These are phyloP conservation scores for Condylostylus longicornis DNA, from an alignment of 1,140 invertebrate genomes.

Conservation along the genomic window DNA sequence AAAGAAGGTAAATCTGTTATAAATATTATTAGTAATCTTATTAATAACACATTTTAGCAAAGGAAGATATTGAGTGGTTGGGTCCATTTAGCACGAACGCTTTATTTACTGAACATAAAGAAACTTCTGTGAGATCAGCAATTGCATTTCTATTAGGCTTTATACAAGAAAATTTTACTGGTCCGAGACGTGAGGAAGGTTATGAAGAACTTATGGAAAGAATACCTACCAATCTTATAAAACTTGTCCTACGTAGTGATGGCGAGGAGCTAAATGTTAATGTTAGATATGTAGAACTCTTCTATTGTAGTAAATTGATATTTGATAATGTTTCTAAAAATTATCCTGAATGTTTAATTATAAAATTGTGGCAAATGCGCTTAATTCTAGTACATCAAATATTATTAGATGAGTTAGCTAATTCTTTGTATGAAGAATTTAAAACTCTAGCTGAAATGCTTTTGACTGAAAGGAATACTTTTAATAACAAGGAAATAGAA, in stretches of 20 bases:
- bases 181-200: constrained; percentile 36
- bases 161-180: constrained; percentile 67
- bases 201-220: constrained; percentile 11
- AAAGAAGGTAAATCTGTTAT: neutral
- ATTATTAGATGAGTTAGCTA: constrained; percentile 54
- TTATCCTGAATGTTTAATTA: constrained; percentile 24
- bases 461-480: constrained; percentile 29
- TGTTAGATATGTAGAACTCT: constrained; percentile 43
- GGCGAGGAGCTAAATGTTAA: constrained; percentile 50
- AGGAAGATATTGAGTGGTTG: neutral
- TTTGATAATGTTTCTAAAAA: constrained; percentile 37
- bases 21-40: neutral
- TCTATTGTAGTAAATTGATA: constrained; percentile 50
- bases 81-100: neutral
- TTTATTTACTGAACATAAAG: neutral
- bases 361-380: constrained; percentile 58
- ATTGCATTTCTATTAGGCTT: constrained; percentile 52
- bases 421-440: constrained; percentile 43
- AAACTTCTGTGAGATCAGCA: neutral
- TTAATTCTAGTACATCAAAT: constrained; percentile 55
- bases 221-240: constrained; percentile 9
- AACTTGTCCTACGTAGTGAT: constrained; percentile 33
- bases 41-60: neutral
- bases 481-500: constrained; percentile 35
- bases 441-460: constrained; percentile 41